phyloP scores from a whole-genome alignment of 2,888 invertebrate genomes.

The Diarsia rubi region DNA sequence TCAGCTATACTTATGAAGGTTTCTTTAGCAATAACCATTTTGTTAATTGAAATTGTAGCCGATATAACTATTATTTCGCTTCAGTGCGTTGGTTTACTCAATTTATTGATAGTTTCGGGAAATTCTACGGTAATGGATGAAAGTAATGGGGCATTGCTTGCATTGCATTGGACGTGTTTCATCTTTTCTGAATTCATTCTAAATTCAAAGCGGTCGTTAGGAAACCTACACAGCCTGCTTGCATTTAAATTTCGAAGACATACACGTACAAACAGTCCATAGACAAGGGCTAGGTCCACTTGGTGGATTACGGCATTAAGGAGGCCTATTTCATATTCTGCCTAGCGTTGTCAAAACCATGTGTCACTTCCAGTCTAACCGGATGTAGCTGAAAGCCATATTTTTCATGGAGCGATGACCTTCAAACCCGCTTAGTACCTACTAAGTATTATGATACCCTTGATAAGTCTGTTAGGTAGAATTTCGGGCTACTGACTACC shows the following conservation, averaged over 20 bases:
- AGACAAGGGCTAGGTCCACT: too few species aligned
- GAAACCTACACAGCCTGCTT: background rate
- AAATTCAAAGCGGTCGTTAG: background rate
- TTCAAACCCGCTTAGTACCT: background rate
- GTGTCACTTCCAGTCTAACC: background rate
- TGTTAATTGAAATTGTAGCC: conserved; percentile 63
- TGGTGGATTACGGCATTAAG: background rate
- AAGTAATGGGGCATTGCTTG: background rate
- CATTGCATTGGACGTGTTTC: too few species aligned
- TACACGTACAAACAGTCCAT: too few species aligned
- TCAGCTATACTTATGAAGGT: conserved; percentile 2
- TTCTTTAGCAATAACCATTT: conserved; percentile 58
- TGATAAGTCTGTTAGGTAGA: background rate
- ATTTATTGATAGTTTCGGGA: conserved; percentile 33
- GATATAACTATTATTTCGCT: conserved; percentile 15
- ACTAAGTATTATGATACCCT: background rate
- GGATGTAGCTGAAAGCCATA: background rate
- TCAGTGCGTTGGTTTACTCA: conserved; percentile 6
- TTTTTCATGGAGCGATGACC: background rate
- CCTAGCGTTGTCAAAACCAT: background rate
- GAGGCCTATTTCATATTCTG: background rate
- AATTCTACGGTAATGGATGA: conserved; percentile 2
- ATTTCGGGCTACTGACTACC: background rate
- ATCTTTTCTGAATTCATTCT: background rate
- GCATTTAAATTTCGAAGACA: background rate